These are phyloP conservation scores for Pipistrellus kuhlii DNA, from an alignment of 2,797 vertebrate species.

Conservation along the genomic window DNA sequence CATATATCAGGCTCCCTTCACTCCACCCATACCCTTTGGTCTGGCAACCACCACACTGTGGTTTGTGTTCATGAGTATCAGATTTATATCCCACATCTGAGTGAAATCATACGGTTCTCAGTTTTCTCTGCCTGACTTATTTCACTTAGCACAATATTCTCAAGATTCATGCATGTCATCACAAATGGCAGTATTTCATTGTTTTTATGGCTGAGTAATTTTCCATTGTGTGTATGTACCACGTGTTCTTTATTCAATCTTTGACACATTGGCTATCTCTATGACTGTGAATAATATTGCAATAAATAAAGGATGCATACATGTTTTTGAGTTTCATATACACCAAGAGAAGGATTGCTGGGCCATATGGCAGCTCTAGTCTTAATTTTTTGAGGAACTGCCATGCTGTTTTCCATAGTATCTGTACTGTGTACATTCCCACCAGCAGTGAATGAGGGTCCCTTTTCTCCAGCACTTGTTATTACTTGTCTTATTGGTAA, in stretches of 20 bases:
- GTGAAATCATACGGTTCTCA: neutral
- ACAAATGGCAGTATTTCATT: neutral
- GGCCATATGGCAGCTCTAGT: neutral
- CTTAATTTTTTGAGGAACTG: neutral
- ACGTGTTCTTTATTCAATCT: neutral
- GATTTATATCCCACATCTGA: neutral
- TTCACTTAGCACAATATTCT: neutral
- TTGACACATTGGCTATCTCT: neutral
- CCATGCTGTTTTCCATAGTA: neutral
- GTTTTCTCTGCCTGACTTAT: neutral
- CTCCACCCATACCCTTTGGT: neutral
- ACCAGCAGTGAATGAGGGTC: neutral
- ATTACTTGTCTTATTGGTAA: neutral
- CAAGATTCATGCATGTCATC: neutral
- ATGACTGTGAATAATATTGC: neutral
- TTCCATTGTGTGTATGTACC: neutral
- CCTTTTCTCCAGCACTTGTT: neutral
- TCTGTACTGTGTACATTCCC: neutral
- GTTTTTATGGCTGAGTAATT: neutral
- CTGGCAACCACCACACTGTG: neutral
- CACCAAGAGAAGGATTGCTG: neutral
- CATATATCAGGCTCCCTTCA: neutral
- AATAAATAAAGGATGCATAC: neutral
- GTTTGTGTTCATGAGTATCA: neutral
- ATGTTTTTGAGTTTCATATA: neutral